Evolutionary conservation across 2,888 invertebrate species (phyloP).

Genomic region (Thalpophila matura): DNA sequence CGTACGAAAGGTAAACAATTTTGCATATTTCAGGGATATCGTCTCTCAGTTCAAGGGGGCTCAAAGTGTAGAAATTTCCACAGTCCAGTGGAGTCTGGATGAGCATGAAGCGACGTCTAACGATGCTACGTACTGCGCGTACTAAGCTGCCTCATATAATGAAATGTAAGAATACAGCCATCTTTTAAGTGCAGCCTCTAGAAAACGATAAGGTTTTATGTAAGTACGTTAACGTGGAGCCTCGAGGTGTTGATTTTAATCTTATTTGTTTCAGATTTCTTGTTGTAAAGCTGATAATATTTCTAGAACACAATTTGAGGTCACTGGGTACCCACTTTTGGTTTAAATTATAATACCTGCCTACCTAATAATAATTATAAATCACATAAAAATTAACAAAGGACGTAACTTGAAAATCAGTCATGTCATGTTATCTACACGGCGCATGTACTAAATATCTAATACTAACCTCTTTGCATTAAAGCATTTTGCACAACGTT

Average conservation of each 20-base stretch:
- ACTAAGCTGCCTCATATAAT: background rate
- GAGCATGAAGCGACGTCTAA: constrained; percentile 6
- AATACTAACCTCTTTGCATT: background rate
- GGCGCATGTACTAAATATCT: too few species aligned
- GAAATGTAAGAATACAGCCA: background rate
- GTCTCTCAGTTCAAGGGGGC: constrained; percentile 23
- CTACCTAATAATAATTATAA: too few species aligned
- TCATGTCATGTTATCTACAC: too few species aligned
- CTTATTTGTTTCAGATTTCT: background rate
- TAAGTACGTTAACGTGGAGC: background rate
- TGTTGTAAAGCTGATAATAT: background rate
- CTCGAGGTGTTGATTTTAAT: background rate
- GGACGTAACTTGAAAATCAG: too few species aligned
- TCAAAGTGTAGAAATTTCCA: constrained; percentile 21
- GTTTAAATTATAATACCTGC: too few species aligned
- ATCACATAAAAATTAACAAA: too few species aligned
- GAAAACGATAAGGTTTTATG: background rate
- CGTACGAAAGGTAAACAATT: constrained; percentile 57
- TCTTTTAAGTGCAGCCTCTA: background rate
- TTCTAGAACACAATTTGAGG: background rate
- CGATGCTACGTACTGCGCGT: background rate
- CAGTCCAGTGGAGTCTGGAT: constrained; percentile 15
- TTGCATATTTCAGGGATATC: constrained; percentile 57
- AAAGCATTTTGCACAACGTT: background rate
- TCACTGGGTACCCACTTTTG: too few species aligned